A percentile compares a stretch with the other conserved stretches of the same genome.
Conservation (phyloP, 2,113 vertebrate species). For the Trichomycterus rosablanca region DNA sequence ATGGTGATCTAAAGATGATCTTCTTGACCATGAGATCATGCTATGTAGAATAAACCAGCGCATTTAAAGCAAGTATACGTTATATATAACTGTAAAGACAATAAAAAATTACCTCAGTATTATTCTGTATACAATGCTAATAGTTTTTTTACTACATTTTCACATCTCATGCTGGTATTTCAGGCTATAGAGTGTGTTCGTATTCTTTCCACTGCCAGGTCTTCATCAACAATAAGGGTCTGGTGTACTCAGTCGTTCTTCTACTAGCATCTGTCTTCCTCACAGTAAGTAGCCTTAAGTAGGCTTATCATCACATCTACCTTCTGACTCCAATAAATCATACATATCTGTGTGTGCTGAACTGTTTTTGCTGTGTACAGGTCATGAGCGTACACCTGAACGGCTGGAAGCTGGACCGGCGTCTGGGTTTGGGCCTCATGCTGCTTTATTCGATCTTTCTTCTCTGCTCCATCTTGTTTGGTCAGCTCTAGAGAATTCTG, state of each 20-base stretch:
- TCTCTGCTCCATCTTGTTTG: slow-evolving; percentile 72
- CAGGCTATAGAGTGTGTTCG: no score
- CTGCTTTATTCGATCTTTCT: slow-evolving; percentile 72
- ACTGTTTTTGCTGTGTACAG: slow-evolving; percentile 46
- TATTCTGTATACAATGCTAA: no score
- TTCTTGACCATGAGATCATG: no score
- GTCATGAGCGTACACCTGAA: slow-evolving; percentile 70
- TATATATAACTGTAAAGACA: no score
- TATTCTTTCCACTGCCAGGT: slow-evolving; percentile 55
- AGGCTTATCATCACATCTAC: no score
- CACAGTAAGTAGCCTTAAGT: slow-evolving; percentile 57
- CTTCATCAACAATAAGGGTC: slow-evolving; percentile 72
- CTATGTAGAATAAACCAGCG: no score
- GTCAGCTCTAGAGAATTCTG: slow-evolving; percentile 62
- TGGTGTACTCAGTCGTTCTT: slow-evolving; percentile 74
- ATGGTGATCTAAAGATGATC: no score
- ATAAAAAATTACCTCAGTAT: no score
- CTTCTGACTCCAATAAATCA: not conserved
- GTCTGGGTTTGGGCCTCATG: slow-evolving; percentile 66
- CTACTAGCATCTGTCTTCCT: slow-evolving; percentile 74
- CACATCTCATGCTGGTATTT: no score
- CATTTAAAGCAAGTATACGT: no score
- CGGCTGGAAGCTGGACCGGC: slow-evolving; percentile 70
- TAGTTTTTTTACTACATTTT: no score
- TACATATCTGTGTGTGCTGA: not conserved